These are phyloP conservation scores for Rhagonycha fulva DNA, from an alignment of 2,888 invertebrate species.

Conservation along the genomic window DNA sequence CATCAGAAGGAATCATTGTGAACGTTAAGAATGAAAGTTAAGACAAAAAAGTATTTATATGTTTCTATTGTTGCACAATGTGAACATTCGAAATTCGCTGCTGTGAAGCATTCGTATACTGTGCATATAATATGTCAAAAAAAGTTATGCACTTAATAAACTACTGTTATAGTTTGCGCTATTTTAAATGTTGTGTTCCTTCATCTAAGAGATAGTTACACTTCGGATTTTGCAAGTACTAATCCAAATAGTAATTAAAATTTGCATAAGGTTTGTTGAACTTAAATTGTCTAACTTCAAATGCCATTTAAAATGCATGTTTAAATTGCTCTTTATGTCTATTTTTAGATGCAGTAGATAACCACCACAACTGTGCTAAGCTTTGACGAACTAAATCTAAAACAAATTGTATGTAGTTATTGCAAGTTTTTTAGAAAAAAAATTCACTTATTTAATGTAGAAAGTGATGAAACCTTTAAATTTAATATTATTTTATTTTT, in stretches of 20 bases:
- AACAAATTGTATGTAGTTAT: neutral
- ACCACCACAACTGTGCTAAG: neutral
- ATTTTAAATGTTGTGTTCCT: no score
- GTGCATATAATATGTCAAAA: no score
- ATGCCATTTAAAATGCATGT: neutral
- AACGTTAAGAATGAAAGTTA: no score
- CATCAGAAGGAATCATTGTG: no score
- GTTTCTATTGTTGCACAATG: no score
- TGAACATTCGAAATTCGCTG: no score
- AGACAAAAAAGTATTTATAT: no score
- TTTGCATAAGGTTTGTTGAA: neutral
- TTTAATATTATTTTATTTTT: no score
- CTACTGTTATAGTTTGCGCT: no score
- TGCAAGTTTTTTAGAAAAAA: neutral
- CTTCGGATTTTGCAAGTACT: neutral
- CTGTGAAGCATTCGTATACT: no score
- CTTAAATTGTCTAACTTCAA: neutral
- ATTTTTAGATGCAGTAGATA: neutral
- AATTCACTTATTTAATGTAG: neutral
- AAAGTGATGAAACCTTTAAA: no score
- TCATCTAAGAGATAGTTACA: neutral
- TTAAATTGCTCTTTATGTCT: neutral
- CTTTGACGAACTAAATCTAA: neutral
- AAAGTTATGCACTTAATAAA: no score
- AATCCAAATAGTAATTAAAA: neutral